Conservation (phyloP, 2,888 invertebrate species). For the Taphrorychus bicolor region DNA sequence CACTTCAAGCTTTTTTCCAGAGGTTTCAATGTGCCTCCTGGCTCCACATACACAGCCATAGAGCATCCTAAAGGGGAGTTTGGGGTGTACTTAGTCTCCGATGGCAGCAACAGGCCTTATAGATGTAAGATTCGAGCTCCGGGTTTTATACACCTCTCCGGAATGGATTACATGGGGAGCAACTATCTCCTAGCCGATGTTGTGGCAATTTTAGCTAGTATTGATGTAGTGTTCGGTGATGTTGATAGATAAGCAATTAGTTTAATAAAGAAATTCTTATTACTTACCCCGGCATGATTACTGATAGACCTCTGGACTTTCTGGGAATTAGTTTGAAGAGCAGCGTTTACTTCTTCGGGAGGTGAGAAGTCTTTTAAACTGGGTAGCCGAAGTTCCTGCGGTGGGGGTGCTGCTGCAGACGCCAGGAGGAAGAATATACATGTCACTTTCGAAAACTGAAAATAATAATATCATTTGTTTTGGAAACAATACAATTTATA, state of each 20-base stretch:
- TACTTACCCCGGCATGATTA: constrained; percentile 22
- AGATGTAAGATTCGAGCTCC: constrained; percentile 58
- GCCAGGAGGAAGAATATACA: not conserved
- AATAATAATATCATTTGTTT: not conserved
- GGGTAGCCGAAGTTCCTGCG: constrained; percentile 26
- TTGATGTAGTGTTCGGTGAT: constrained; percentile 70
- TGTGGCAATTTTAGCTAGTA: constrained; percentile 70
- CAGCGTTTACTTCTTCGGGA: constrained; percentile 40
- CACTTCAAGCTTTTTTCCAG: constrained; percentile 87
- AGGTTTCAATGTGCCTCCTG: constrained; percentile 85
- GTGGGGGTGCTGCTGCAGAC: constrained; percentile 4
- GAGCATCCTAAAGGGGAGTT: constrained; percentile 91
- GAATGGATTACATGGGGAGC: constrained; percentile 65
- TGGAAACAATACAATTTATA: too few relatives aligned
- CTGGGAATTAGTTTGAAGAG: constrained; percentile 13
- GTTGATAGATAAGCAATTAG: constrained; percentile 65
- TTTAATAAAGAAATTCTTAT: not conserved
- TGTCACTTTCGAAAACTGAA: not conserved
- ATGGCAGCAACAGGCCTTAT: constrained; percentile 80
- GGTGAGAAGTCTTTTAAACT: constrained; percentile 28
- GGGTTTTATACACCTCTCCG: constrained; percentile 69
- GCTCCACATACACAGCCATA: constrained; percentile 77
- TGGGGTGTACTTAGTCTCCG: constrained; percentile 85
- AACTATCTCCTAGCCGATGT: constrained; percentile 72
- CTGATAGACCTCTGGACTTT: constrained; percentile 38